Evolutionary conservation across 2,113 vertebrate genomes (phyloP), one percentile per base, ranked within the genome.

Genomic region (Sisor rabdophorus): DNA sequence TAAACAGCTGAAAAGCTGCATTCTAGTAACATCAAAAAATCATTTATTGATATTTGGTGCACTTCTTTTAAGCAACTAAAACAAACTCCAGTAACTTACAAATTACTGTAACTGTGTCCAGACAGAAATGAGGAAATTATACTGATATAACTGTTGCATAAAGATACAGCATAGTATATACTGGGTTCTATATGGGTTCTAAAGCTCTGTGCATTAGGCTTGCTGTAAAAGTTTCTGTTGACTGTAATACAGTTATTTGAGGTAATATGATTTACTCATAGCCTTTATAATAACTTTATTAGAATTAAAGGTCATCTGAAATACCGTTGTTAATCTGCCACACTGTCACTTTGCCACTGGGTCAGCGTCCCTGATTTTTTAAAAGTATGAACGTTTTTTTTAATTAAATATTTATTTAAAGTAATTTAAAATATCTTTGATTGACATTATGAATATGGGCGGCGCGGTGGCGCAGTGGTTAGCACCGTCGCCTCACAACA

Each of bases 1-100:
- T 53, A 70, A n/a, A n/a, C n/a, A 79, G 69, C 69, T 77, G 77
- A 67, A 69, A 12, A 53, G 30, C 55, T 64, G 24, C 32, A 17
- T 24, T 50, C 11, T 70, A 2, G 11, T 48, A 58, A 40, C 52
- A 79, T 71, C 52, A 58, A 78, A 48, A 15, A 20, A 75, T 17
- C 52, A 24, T 30, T 36, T 47, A 63, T 19, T 50, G 28, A 68
- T 68, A 48, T 22, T 36, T 65, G 36, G 20, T 64, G 4, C 13
- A 9, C 40, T 65, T n/a, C 11, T 20, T 7, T 11, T 36, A 1
- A 36, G 24, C 3, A 15, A 15, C 12, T 11, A 61, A 32, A 36
- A 20, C 26, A 32, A 9, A 1, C 44, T 64, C 3, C 32, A 64
- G 28, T 64, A 7, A 40, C 2, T 11, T 63, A 63, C 19, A 65